Base-by-base conservation (phyloP, 2,888 invertebrate species). In the Halictus ligatus region DNA sequence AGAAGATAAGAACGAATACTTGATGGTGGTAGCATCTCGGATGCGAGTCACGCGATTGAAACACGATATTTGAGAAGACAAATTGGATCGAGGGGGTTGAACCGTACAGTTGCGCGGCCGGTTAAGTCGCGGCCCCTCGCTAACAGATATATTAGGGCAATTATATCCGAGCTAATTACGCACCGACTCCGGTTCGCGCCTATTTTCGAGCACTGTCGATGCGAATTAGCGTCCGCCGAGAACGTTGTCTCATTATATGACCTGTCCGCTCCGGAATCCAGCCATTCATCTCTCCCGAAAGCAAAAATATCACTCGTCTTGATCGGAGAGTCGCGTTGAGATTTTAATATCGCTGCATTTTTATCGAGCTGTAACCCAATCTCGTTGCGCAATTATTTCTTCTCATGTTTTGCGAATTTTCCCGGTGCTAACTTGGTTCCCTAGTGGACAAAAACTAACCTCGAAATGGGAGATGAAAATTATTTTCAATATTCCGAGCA, bases 91-190 rank as follows among this genome's bases (percentile, higher is more conserved):
- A 80, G 50, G 80, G 69, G 64, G 74, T 77, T 75, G 83, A 79
- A 77, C 71, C 75, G 73, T 72, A 81, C 78, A 78, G 78, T 35
- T 72, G 78, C 78, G 78, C 72, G 81, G 18, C 72, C 48, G 58
- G 67, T 43, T 67, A 79, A 40, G 60, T 58, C 72, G 21, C 83
- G 12, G 50, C 40, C 71, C 18, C 50, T 77, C 82, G 82, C 78
- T 75, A 54, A 86, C 69, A 78, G 86, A 87, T 82, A 78, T 76
- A 80, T 87, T 85, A 85, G 75, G 69, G 78, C 83, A 86, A 87
- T 87, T 87, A 87, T 85, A 86, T 86, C 67, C 77, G 80, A 86
- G 80, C 78, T 87, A 86, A 86, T 87, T 83, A 83, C 85, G 71
- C 50, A 67, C 13, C 73, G 69, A 25, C 75, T 48, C 85, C 75